Percentiles rank a stretch among this genome's conserved stretches.
These are phyloP conservation scores for Bursaphelenchus mucronatus DNA, from an alignment of 1,140 invertebrate genomes.

Conservation along the genomic window DNA sequence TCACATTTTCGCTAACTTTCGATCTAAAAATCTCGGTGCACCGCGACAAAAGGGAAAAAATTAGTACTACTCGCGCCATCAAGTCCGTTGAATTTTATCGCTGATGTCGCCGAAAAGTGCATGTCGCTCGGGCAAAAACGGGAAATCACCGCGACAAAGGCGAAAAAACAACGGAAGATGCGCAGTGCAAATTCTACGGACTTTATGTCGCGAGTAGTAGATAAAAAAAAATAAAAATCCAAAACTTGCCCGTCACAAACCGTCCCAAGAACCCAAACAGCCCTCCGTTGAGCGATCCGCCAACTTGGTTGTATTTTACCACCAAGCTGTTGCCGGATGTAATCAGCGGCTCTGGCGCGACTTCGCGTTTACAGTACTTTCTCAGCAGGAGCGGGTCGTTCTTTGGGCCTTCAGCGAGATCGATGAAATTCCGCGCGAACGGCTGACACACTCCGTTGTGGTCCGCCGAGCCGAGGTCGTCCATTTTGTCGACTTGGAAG, in stretches of 20 bases:
- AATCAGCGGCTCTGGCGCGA: slow-evolving; percentile 33
- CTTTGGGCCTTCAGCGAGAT: slow-evolving; percentile 37
- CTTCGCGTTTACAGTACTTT: slow-evolving; percentile 47
- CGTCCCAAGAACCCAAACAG: slow-evolving; percentile 56
- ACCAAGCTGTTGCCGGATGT: slow-evolving; percentile 44
- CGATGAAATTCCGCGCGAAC: slow-evolving; percentile 51
- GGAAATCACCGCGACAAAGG: too few relatives aligned
- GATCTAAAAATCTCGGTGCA: too few relatives aligned
- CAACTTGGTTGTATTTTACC: slow-evolving; percentile 51
- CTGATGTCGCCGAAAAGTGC: too few relatives aligned
- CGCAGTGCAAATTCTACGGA: too few relatives aligned
- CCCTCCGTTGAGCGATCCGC: slow-evolving; percentile 46
- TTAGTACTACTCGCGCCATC: too few relatives aligned
- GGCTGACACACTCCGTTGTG: slow-evolving; percentile 44
- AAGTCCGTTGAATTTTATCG: too few relatives aligned
- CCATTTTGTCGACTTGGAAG: slow-evolving; percentile 42
- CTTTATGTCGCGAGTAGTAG: too few relatives aligned
- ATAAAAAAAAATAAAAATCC: too few relatives aligned
- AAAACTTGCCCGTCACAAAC: slow-evolving; percentile 39
- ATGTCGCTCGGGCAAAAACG: too few relatives aligned
- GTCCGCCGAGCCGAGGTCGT: slow-evolving; percentile 51
- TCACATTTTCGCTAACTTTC: too few relatives aligned
- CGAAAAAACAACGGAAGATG: too few relatives aligned
- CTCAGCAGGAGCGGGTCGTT: slow-evolving; percentile 23
- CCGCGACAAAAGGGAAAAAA: too few relatives aligned